phyloP scores from a whole-genome alignment of 2,113 vertebrate genomes.

The Pogonocichla stellata region DNA sequence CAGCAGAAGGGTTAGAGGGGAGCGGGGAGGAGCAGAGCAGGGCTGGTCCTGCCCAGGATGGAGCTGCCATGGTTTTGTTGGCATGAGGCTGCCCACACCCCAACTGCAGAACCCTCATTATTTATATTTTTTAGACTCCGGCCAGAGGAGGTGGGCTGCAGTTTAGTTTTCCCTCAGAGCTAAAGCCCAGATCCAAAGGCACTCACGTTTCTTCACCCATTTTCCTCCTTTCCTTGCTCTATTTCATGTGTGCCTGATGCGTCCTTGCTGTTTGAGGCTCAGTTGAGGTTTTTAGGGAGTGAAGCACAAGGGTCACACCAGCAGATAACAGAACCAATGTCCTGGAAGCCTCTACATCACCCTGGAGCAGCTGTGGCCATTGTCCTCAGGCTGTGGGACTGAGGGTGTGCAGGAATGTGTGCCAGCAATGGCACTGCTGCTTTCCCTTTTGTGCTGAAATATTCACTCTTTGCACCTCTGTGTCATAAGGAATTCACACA shows the following conservation, averaged over 20 bases:
- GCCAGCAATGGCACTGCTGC: not conserved
- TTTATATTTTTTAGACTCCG: not conserved
- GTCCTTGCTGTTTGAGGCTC: not conserved
- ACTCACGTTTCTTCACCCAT: not conserved
- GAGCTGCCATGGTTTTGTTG: fast-evolving
- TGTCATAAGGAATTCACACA: not conserved
- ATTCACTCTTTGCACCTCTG: slow-evolving; percentile 16
- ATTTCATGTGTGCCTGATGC: not conserved
- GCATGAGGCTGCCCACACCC: not conserved
- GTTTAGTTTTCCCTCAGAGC: not conserved
- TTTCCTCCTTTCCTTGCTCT: not conserved
- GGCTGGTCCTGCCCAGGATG: not conserved
- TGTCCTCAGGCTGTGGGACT: not conserved
- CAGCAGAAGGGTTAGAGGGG: not conserved
- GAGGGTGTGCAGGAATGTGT: not conserved
- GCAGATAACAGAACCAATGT: not conserved
- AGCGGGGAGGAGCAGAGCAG: not conserved
- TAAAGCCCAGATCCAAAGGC: not conserved
- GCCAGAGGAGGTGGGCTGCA: not conserved
- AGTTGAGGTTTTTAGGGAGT: not conserved
- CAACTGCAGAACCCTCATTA: fast-evolving
- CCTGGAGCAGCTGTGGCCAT: not conserved
- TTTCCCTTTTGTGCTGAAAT: not conserved
- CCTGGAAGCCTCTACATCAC: not conserved
- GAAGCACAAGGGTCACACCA: not conserved